Base-by-base conservation (phyloP, 2,888 invertebrate species). In the Epinotia brunnichana region DNA sequence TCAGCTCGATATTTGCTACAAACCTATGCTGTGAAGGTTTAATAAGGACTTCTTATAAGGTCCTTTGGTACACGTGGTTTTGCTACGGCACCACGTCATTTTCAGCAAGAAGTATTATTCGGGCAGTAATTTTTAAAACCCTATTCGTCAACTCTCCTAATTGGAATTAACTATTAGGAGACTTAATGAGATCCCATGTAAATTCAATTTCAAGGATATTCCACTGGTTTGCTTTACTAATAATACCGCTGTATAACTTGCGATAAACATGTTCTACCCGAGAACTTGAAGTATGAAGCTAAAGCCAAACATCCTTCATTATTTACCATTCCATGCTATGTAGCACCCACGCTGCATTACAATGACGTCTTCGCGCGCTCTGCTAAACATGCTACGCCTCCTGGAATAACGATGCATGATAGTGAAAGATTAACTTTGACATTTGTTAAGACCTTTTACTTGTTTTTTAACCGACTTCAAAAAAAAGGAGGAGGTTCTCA, bases 161-260 rank as follows among this genome's bases (percentile, higher is more conserved):
- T 85, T 84, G 82, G 80, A 78, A 75, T 81, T 82, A 83, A 85
- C 85, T 85, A 83, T 78, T 77, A 82, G 75, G 76, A 74, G 72
- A 63, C 67, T 75, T 76, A 76, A 64, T 57, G 53, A 51, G 29
- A 67, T 74, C 53, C 57, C 69, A 64, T 67, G 69, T 19, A 68
- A 70, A 70, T 70, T 66, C 24, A 35, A 15, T 21, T 74, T 74
- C 66, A 72, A 48, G 67, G 53, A 62, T 35, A 9, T 35, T 48
- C 53, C 61, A 35, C 56, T 21, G 54, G 41, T 66, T 56, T 56
- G 21, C 56, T 66, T 56, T 41, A 66, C 66, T 54, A 41, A 56
- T 66, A 66, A 56, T 53, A 41, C 66, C 41, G 39, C 53, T 53
- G 54, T 41, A 41, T 66, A 64, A 41, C 41, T 66, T 66, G 66